Base-by-base conservation (phyloP, 2,888 invertebrate species). In the Apotomis betuletana region DNA sequence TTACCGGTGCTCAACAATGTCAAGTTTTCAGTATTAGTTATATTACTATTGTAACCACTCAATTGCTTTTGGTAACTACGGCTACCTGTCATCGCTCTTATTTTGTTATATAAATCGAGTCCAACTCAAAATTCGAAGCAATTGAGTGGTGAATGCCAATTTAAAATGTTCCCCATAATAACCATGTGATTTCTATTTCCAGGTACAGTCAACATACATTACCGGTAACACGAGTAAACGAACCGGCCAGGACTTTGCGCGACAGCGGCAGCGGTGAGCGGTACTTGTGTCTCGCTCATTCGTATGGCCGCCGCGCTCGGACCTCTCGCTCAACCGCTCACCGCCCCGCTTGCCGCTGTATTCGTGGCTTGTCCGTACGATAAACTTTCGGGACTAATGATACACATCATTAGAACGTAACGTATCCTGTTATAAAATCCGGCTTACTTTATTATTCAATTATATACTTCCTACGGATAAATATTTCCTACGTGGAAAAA, bases 331-430 rank as follows among this genome's bases (percentile, higher is more conserved):
- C 27, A 27, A 2, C 27, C 27, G 27, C 27, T 27, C 27, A 2
- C 27, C 27, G 27, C 27, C 0, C 27, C 27, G 27, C 27, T 27
- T 27, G 27, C 27, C 27, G 27, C 27, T 27, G 27, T 2, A 27
- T 27, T 27, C 27, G 27, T 27, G 27, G 27, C 27, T 27, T 27
- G 27, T 27, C 27, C 27, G 27, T 27, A 27, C 65, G 65, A 65
- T 55, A 0, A 3, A 10, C 49, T 9, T 44, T 41, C 58, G 10
- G 63, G 13, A 57, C 65, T 65, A 65, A 65, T 65, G 65, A 65
- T 55, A 65, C 6, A 55, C 44, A 54, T 55, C 65, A 65, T 65
- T 65, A 65, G 65, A 9, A 57, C 41, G 65, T 63, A 44, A 41
- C 46, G 36, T 44, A 46, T 65, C 55, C 54, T 65, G 55, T n/a